Conservation (phyloP, 2,113 vertebrate genomes). For the Aegithalos caudatus region DNA sequence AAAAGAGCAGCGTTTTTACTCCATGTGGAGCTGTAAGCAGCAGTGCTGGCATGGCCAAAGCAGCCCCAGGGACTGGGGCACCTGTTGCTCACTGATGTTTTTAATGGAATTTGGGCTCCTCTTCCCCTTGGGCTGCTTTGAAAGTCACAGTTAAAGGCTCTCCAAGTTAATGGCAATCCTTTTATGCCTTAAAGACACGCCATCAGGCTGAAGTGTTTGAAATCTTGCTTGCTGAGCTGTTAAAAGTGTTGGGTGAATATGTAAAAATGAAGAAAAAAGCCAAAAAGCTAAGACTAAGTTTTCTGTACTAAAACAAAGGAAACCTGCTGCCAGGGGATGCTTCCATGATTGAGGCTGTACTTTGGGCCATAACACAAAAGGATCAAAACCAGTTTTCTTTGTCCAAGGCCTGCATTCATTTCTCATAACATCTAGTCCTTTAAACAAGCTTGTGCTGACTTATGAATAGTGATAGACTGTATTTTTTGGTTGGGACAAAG, state of each 20-base stretch:
- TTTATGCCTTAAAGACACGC: background rate
- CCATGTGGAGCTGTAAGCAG: background rate
- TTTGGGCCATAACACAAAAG: background rate
- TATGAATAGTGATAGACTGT: background rate
- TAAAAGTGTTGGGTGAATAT: background rate
- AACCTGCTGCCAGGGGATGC: background rate
- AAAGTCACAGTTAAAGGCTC: background rate
- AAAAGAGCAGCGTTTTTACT: background rate
- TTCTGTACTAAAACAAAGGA: background rate
- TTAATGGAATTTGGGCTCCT: background rate
- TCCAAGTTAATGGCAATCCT: background rate
- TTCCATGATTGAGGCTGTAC: background rate
- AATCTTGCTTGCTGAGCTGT: background rate
- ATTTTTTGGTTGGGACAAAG: background rate
- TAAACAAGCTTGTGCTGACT: background rate
- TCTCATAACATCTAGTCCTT: background rate
- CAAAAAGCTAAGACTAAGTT: background rate
- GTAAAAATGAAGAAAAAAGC: background rate
- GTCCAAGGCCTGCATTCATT: background rate
- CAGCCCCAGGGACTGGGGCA: background rate
- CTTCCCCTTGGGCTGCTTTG: background rate
- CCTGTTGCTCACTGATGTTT: background rate
- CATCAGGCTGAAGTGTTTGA: background rate
- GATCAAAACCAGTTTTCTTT: background rate
- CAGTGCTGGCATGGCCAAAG: background rate